Base-by-base conservation (phyloP, 1,140 invertebrate genomes). In the Zaprionus vittiger region DNA sequence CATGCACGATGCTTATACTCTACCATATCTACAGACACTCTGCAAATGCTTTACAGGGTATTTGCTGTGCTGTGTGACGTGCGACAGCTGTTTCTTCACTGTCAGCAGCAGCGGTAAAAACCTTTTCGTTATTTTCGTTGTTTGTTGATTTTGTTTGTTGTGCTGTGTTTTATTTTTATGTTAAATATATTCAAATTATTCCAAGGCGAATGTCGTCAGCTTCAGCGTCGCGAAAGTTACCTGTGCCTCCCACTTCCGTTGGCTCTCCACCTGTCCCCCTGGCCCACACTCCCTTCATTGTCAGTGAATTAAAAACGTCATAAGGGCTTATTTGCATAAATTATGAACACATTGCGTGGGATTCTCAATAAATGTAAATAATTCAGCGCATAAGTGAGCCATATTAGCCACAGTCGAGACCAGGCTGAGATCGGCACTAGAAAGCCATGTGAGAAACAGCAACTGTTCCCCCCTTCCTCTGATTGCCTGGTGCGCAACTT, bases 291-390 rank as follows among this genome's bases (percentile, higher is more conserved):
- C 26, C 37, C 57, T 60, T 84, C 85, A 85, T 89, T 89, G 85
- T 89, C 84, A 90, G 85, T 85, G 85, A 90, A 89, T 89, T 89
- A 89, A 89, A 90, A 89, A 90, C 79, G 85, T 90, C 85, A 90
- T 85, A 90, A 87, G 85, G 85, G 85, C 85, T 89, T 89, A 90
- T 89, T 89, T 89, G 77, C 85, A 89, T 89, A 89, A 90, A 85
- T 89, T 89, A 89, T 89, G 72, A 89, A 73, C 66, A 47, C 60
- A 56, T 52, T 80, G 61, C 65, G 37, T 49, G 64, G 74, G 41
- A 76, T 81, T 90, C 77, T 79, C 85, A 89, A 89, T 89, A 82
- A 80, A 81, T 79, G 85, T 81, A 80, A 89, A 90, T 90, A 89
- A 85, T 85, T 82, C 73, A 89, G 80, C 72, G 69, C 69, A 80